phyloP scores from a whole-genome alignment of 2,113 vertebrate species.

The Plecotus auritus region DNA sequence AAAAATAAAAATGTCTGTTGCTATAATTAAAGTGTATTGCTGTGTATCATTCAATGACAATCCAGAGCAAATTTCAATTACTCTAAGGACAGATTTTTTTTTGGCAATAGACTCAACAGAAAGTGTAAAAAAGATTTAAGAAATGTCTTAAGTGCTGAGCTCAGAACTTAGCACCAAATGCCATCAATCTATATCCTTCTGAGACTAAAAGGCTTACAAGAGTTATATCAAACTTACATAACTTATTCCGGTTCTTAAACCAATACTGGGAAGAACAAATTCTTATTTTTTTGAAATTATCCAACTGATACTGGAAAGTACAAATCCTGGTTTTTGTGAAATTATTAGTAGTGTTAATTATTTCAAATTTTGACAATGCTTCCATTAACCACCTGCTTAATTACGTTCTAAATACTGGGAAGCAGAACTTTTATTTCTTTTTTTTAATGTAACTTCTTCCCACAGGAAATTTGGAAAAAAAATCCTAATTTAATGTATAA shows the following conservation, averaged over 20 bases:
- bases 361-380: background rate
- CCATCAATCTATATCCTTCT: conserved; percentile 65
- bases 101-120: conserved; percentile 67
- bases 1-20: conserved; percentile 65
- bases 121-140: conserved; percentile 73
- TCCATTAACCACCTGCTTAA: too few species aligned
- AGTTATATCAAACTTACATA: conserved; percentile 48
- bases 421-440: too few species aligned
- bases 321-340: conserved; percentile 18
- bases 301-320: background rate
- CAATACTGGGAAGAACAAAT: background rate
- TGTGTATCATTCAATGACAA: conserved; percentile 75
- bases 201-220: conserved; percentile 51
- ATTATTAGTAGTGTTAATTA: background rate
- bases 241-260: conserved; percentile 19
- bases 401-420: too few species aligned
- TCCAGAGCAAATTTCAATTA: conserved; percentile 73
- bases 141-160: conserved; percentile 67
- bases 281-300: background rate
- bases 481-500: too few species aligned
- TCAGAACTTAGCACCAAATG: conserved; percentile 56
- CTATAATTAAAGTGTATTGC: conserved; percentile 71
- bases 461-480: too few species aligned
- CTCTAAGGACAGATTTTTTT: conserved; percentile 64
- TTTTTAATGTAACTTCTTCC: too few species aligned